Percentiles rank a stretch among this genome's conserved stretches.
These are phyloP conservation scores for Ditylenchus weischeri DNA, from an alignment of 2,888 invertebrate genomes.

Conservation along the genomic window DNA sequence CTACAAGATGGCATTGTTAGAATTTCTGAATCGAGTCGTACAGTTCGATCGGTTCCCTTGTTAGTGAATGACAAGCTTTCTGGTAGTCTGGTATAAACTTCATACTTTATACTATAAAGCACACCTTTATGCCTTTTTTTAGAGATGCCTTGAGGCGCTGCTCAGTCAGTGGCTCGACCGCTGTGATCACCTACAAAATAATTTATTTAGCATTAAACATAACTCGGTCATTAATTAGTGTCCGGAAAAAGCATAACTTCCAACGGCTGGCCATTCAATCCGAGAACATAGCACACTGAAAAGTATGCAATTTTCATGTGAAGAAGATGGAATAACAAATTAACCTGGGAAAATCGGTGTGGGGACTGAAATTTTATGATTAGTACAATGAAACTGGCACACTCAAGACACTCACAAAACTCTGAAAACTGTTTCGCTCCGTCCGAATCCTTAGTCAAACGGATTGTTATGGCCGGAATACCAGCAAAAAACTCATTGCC, in stretches of 20 bases:
- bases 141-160: constrained; percentile 20
- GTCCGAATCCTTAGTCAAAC: constrained; percentile 26
- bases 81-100: too few relatives aligned
- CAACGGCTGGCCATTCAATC: constrained; percentile 30
- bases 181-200: constrained; percentile 28
- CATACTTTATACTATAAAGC: too few relatives aligned
- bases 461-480: constrained; percentile 22
- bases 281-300: constrained; percentile 26
- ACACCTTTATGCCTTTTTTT: constrained; percentile 15
- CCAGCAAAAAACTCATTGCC: constrained; percentile 15
- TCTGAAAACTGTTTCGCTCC: constrained; percentile 30
- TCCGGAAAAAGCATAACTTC: too few relatives aligned
- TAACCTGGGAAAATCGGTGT: constrained; percentile 27
- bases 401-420: constrained; percentile 19
- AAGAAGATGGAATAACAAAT: too few relatives aligned
- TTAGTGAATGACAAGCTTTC: too few relatives aligned
- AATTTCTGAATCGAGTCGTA: too few relatives aligned
- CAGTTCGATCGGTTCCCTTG: too few relatives aligned
- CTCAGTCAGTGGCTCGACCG: constrained; percentile 15
- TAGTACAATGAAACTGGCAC: too few relatives aligned
- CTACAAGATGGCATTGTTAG: too few relatives aligned
- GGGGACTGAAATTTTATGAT: constrained; percentile 17
- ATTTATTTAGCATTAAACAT: too few relatives aligned
- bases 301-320: too few relatives aligned
- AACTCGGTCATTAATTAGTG: too few relatives aligned